Evolutionary conservation across 53 echinoderm and acorn worm species (phyloP), one percentile per base, ranked within the genome.

Genomic region (Zoroaster sp.): DNA sequence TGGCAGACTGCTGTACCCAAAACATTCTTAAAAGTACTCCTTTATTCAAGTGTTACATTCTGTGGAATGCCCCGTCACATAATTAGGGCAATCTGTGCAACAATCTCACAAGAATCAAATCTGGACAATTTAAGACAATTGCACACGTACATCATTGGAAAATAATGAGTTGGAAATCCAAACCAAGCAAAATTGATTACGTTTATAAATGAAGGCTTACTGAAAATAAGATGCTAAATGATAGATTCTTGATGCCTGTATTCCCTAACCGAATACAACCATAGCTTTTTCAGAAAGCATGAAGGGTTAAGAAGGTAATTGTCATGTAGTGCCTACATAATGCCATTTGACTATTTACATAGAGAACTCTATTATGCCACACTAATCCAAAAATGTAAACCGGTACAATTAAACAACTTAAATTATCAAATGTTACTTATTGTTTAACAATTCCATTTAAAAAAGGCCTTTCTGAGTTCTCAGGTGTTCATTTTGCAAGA

Each of bases 71-170:
- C 63, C 63, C 11, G 63, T 59, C 11, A 59, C 63, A 59, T 54
- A 5, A 55, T 25, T 13, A 23, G 63, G 63, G 63, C 25, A 59
- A 59, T 23, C 36, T 35, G 49, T 32, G 49, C 47, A 76, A 35
- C 8, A 69, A 32, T 36, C 36, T 18, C 69, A 45, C 30, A 47
- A 23, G 0, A 73, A 73, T 14, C 17, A 59, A 31, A 20, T 42
- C 9, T 17, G 35, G 14, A 69, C 66, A 66, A 66, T 66, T 75
- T 13, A 32, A 21, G 52, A 76, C 5, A 76, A 76, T 76, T 76
- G 76, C 76, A 76, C 76, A 76, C 47, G 51, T 76, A 76, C 51
- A 51, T 76, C 31, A 76, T 76, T 47, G 47, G 76, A 21, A 28
- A 33, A 31, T 32, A n/a, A 12, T 32, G 76, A 76, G 76, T 46